These are phyloP conservation scores for Pseudonaja textilis DNA, from an alignment of 2,113 vertebrate species.

Conservation along the genomic window DNA sequence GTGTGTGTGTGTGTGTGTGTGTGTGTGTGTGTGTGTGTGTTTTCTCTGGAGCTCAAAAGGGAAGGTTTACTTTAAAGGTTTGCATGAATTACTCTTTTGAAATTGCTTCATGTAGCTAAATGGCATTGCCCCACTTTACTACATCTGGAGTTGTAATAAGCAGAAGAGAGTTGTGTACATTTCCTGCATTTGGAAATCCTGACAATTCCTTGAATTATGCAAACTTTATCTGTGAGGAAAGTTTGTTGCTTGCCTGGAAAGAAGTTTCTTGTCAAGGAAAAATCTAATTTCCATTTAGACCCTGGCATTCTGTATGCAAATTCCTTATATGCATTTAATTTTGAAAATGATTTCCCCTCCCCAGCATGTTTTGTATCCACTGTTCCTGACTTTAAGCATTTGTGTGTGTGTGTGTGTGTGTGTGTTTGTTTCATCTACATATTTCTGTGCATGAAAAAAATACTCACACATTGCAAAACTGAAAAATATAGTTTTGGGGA, in stretches of 20 bases:
- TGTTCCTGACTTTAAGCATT: not conserved
- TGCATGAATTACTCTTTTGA: not conserved
- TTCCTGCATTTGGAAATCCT: not conserved
- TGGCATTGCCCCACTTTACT: not conserved
- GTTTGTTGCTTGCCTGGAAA: not conserved
- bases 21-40: no score
- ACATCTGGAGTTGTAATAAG: not conserved
- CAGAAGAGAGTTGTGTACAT: not conserved
- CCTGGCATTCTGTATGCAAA: not conserved
- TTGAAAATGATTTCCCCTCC: not conserved
- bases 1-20: no score
- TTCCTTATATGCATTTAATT: not conserved
- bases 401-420: not conserved
- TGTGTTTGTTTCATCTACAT: not conserved
- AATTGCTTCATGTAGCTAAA: not conserved
- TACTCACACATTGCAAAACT: not conserved
- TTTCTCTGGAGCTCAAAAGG: not conserved
- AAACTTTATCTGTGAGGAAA: not conserved
- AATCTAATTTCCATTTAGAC: not conserved
- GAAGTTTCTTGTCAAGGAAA: not conserved
- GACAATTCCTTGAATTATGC: not conserved
- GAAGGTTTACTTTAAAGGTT: not conserved
- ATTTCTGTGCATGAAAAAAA: not conserved
- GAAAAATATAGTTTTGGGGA: not conserved
- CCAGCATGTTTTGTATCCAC: not conserved